Percentiles rank a stretch among this genome's conserved stretches.
Evolutionary conservation across 2,113 vertebrate genomes (phyloP).

Genomic region (Myrmophylax atrothorax): DNA sequence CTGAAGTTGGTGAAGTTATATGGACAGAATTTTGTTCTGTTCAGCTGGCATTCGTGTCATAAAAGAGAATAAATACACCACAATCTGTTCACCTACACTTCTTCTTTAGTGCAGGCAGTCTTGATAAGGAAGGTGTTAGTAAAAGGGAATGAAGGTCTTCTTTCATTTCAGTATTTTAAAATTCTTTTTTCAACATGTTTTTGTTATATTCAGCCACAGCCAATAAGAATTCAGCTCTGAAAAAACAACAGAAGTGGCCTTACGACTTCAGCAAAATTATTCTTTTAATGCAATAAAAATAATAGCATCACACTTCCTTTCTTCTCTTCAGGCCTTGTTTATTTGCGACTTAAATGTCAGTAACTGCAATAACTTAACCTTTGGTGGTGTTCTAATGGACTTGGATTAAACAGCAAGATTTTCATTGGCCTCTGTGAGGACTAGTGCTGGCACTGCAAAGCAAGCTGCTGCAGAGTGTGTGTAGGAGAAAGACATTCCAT

Average conservation of each 20-base stretch:
- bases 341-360: neutral
- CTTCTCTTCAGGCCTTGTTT: neutral
- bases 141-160: neutral
- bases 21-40: neutral
- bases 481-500: neutral
- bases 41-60: neutral
- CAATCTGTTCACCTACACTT: neutral
- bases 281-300: neutral
- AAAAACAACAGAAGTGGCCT: neutral
- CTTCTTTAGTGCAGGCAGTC: neutral
- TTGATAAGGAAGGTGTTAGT: neutral
- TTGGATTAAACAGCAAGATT: neutral
- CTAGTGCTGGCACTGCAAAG: neutral
- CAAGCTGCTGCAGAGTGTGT: fast-evolving
- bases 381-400: neutral
- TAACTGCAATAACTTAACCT: neutral
- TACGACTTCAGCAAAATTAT: neutral
- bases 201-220: neutral
- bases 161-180: neutral
- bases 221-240: neutral
- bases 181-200: neutral
- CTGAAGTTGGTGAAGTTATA: neutral
- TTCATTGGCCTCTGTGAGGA: neutral
- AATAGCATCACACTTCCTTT: neutral
- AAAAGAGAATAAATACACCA: neutral